Conservation (phyloP, 2,888 invertebrate species). For the Dryadula phaetusa region DNA sequence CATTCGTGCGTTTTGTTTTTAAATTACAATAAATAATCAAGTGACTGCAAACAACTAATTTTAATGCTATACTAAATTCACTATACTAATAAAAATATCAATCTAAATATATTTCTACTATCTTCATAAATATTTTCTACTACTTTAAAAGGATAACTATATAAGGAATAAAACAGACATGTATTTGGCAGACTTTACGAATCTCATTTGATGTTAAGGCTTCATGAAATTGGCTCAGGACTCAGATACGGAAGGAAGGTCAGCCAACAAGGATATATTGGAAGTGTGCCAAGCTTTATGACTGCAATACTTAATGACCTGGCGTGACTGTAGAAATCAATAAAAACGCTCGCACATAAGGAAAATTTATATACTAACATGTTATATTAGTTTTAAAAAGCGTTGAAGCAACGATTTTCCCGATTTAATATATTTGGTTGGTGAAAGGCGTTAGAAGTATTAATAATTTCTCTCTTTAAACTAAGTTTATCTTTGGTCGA, state of each 20-base stretch:
- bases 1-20: not conserved
- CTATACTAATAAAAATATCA: no score
- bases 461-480: conserved; percentile 38
- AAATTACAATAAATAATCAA: not conserved
- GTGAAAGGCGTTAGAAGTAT: conserved; percentile 40
- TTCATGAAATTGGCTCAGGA: conserved; percentile 41
- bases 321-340: conserved; percentile 32
- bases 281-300: conserved; percentile 33
- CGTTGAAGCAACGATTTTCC: conserved; percentile 2
- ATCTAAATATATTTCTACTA: not conserved
- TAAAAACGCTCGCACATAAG: not conserved
- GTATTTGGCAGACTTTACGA: not conserved
- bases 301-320: conserved; percentile 28
- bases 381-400: not conserved
- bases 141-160: not conserved
- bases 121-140: not conserved
- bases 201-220: conserved; percentile 23
- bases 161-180: not conserved
- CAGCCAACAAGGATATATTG: conserved; percentile 39
- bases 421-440: conserved; percentile 30
- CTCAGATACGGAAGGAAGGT: conserved; percentile 29
- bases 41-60: no score
- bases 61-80: no score
- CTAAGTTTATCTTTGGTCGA: conserved; percentile 37
- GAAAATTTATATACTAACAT: not conserved